phyloP scores from a whole-genome alignment of 2,888 invertebrate species.

The Coenonympha arcania region DNA sequence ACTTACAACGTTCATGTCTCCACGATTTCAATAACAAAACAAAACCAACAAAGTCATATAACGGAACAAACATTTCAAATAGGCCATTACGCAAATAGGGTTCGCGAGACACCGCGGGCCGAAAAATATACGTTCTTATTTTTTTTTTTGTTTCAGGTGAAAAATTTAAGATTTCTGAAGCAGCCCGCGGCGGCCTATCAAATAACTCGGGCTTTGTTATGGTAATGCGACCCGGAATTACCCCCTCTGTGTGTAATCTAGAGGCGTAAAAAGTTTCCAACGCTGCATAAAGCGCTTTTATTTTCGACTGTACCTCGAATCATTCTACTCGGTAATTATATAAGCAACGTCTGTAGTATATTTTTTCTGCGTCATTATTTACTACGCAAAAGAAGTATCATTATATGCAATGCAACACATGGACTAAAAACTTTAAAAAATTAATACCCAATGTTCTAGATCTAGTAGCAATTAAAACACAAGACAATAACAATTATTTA shows the following conservation, averaged over 20 bases:
- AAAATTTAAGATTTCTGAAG: slow-evolving; percentile 46
- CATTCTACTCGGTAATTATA: slow-evolving; percentile 4
- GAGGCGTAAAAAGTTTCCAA: slow-evolving; percentile 41
- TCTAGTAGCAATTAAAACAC: too few relatives aligned
- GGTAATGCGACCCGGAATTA: slow-evolving; percentile 62
- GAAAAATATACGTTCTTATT: slow-evolving; percentile 46
- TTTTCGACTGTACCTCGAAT: slow-evolving; percentile 6
- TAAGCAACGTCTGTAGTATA: background rate
- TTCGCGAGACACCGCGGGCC: slow-evolving; percentile 24
- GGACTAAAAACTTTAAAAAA: too few relatives aligned
- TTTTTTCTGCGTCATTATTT: background rate
- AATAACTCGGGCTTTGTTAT: slow-evolving; percentile 69
- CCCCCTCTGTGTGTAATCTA: slow-evolving; percentile 52
- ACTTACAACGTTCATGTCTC: too few relatives aligned
- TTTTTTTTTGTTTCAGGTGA: slow-evolving; percentile 44
- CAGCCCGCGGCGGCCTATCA: slow-evolving; percentile 44
- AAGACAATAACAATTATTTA: too few relatives aligned
- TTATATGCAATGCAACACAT: too few relatives aligned
- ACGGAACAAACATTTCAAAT: slow-evolving; percentile 39
- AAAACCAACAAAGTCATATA: slow-evolving; percentile 26
- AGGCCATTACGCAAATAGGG: slow-evolving; percentile 39
- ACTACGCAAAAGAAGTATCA: background rate
- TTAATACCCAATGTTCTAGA: too few relatives aligned
- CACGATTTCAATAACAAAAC: slow-evolving; percentile 3
- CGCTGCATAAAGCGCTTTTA: slow-evolving; percentile 26